These are phyloP conservation scores for Eurytoma californica DNA, from an alignment of 2,888 invertebrate genomes.

Conservation along the genomic window DNA sequence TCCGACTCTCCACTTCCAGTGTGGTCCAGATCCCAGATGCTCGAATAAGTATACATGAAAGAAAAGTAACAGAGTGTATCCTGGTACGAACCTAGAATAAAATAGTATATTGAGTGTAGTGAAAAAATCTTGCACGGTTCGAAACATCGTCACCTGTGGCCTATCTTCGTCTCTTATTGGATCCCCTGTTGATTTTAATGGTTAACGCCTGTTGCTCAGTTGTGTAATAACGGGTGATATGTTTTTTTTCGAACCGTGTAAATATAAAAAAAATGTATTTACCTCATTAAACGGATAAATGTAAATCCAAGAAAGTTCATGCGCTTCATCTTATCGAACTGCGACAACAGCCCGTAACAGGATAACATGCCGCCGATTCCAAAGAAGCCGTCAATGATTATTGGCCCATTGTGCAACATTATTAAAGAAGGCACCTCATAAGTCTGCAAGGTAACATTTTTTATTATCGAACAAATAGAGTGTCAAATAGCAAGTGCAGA, in stretches of 20 bases:
- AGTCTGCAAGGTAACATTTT: constrained; percentile 32
- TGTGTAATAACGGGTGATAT: neutral
- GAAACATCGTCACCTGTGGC: no score
- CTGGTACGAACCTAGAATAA: constrained; percentile 61
- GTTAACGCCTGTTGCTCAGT: no score
- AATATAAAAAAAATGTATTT: constrained; percentile 46
- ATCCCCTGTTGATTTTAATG: no score
- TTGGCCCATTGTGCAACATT: constrained; percentile 60
- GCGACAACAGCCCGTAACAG: constrained; percentile 61
- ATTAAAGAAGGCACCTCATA: constrained; percentile 39
- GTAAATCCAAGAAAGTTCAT: constrained; percentile 47
- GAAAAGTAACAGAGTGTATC: constrained; percentile 64
- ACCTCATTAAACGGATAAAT: constrained; percentile 54
- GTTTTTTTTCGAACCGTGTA: neutral
- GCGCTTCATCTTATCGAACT: constrained; percentile 61
- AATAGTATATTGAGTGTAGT: neutral
- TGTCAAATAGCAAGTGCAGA: no score
- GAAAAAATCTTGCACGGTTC: neutral
- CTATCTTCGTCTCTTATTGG: no score
- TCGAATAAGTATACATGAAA: constrained; percentile 63
- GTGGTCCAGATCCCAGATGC: constrained; percentile 65
- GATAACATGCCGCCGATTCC: constrained; percentile 63
- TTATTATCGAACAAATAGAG: neutral
- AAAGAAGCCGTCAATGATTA: constrained; percentile 64
- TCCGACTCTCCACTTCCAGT: constrained; percentile 62